Conservation (phyloP, 1,140 invertebrate genomes). For the Drosophila albomicans region DNA sequence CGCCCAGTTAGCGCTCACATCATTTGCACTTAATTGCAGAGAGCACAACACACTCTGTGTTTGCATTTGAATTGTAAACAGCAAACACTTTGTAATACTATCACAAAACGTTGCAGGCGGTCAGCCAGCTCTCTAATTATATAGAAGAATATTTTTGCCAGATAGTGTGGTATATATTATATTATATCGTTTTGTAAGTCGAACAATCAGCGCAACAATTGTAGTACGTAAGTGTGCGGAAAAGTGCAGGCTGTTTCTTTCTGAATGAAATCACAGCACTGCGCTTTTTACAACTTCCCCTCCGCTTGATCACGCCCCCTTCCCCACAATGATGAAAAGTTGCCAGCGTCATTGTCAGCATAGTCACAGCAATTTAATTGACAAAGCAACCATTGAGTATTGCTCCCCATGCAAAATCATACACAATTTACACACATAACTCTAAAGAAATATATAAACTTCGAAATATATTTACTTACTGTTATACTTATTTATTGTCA, state of each 20-base stretch:
- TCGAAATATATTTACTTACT: background rate
- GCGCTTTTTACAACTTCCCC: constrained; percentile 34
- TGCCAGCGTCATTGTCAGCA: constrained; percentile 51
- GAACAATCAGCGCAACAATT: background rate
- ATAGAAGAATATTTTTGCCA: background rate
- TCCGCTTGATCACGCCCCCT: too few relatives aligned
- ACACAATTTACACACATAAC: constrained; percentile 1
- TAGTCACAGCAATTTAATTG: constrained; percentile 54
- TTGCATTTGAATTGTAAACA: constrained; percentile 71
- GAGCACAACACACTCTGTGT: constrained; percentile 42
- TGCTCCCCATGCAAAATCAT: constrained; percentile 1
- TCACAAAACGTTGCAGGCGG: constrained; percentile 29
- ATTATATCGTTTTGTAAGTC: background rate
- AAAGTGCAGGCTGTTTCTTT: constrained; percentile 55
- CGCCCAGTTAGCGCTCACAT: constrained; percentile 63
- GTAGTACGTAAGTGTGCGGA: constrained; percentile 31
- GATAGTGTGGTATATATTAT: background rate
- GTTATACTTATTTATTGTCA: background rate
- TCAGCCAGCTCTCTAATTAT: background rate
- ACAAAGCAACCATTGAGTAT: constrained; percentile 49
- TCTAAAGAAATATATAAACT: background rate
- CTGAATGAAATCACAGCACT: constrained; percentile 67
- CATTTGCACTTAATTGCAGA: constrained; percentile 66
- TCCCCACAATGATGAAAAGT: background rate
- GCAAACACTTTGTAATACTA: constrained; percentile 55